Evolutionary conservation across 2,888 invertebrate genomes (phyloP), one percentile per base, ranked within the genome.

Genomic region (Incurvaria masculella): DNA sequence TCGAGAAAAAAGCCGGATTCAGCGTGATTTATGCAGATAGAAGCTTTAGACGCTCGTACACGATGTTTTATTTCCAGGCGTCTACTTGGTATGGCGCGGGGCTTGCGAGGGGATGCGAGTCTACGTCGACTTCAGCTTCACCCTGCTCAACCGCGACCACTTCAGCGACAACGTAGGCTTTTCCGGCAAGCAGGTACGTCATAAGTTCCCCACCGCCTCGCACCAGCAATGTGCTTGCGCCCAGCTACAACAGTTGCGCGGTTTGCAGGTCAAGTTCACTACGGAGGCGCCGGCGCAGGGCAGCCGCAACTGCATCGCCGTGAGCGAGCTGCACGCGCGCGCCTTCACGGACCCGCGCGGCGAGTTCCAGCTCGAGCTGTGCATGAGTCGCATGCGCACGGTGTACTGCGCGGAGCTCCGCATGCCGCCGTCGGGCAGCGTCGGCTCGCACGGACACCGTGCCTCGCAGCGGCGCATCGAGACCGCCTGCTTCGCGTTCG

Each of bases 141-240:
- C 89, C 5, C 80, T 91, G 44, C 80, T 91, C 51, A 90, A 90
- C 62, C 82, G 88, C 42, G 89, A 90, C 59, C 91, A 91, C 68
- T 91, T 91, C 69, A 89, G 89, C 51, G 85, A 86, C 59, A 91
- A 91, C 68, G 90, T 91, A 66, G 82, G 85, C 19, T 90, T 89
- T 72, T 85, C 87, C 46, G 89, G 90, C 50, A 89, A 88, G 63
- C 85, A 87, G 61, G 87, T 87, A 55, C 69, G n/a, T n/a, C n/a
- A n/a, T n/a, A n/a, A n/a, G 74, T 49, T n/a, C n/a, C n/a, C n/a
- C n/a, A n/a, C n/a, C n/a, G n/a, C n/a, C n/a, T n/a, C n/a, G n/a
- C 11, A 17, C 19, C 19, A 20, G n/a, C n/a, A n/a, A n/a, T n/a
- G n/a, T n/a, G n/a, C 21, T 26, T 48, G 8, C 10, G 10, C 18